A percentile compares a stretch with the other conserved stretches of the same genome.
Evolutionary conservation across 2,888 invertebrate species (phyloP).

Genomic region (Meliscaeva auricollis): DNA sequence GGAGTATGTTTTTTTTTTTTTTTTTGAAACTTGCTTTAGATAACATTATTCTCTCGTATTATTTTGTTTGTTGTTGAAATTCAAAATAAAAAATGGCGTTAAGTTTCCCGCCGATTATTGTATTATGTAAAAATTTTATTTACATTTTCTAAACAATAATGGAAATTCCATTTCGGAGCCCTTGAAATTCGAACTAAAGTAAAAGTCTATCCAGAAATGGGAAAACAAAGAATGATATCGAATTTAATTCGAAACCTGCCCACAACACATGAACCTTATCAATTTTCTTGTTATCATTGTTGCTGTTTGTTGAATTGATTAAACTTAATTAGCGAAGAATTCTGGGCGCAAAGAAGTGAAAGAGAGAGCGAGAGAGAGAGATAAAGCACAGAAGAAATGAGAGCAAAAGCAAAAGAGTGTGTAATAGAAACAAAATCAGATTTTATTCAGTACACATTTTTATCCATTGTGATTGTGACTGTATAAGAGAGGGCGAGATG

Average conservation of each 20-base stretch:
- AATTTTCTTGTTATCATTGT: constrained; percentile 21
- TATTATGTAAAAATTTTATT: neutral
- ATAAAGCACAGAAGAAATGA: neutral
- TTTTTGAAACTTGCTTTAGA: neutral
- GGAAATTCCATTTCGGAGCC: neutral
- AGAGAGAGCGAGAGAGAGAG: neutral
- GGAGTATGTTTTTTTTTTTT: constrained; percentile 11
- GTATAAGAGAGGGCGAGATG: constrained; percentile 8
- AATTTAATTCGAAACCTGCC: neutral
- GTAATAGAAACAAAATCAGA: constrained; percentile 37
- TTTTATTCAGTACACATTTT: neutral
- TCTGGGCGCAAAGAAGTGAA: neutral
- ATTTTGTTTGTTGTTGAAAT: neutral
- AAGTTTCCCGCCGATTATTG: neutral
- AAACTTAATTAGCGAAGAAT: constrained; percentile 59
- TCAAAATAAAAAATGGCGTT: neutral
- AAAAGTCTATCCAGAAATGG: neutral
- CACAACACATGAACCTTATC: neutral
- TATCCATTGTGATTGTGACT: neutral
- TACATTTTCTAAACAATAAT: neutral
- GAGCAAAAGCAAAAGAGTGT: constrained; percentile 1
- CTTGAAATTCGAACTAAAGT: constrained; percentile 6
- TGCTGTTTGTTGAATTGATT: constrained; percentile 39
- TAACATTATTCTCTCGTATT: neutral
- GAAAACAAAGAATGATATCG: neutral